Percentiles rank a stretch among this genome's conserved stretches.
Evolutionary conservation across 1,140 invertebrate species (phyloP).

Genomic region (Tenebrio molitor): DNA sequence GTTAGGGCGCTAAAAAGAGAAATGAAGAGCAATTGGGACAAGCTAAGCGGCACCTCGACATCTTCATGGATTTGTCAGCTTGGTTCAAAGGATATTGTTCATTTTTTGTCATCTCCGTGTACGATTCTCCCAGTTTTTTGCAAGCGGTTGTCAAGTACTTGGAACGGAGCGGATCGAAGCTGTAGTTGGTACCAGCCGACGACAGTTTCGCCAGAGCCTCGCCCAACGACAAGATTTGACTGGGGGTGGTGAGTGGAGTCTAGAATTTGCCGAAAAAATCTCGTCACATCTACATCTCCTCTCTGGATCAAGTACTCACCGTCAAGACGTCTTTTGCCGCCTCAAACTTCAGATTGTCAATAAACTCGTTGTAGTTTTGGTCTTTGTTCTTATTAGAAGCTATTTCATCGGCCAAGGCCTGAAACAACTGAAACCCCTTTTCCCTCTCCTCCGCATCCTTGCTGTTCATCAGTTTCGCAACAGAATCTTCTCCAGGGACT

Average conservation of each 20-base stretch:
- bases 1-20: no score
- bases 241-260: neutral
- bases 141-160: neutral
- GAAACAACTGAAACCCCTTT: no score
- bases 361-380: neutral
- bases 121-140: neutral
- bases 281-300: neutral
- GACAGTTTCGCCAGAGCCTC: neutral
- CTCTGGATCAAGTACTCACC: neutral
- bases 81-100: neutral
- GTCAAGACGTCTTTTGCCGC: neutral
- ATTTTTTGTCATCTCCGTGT: neutral
- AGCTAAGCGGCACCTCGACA: no score
- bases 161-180: neutral
- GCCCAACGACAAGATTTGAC: neutral
- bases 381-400: neutral
- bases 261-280: neutral
- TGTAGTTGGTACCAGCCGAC: no score
- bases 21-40: no score
- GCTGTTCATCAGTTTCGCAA: neutral
- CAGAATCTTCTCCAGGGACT: no score
- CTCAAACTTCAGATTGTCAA: neutral
- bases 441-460: neutral
- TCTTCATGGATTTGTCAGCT: neutral
- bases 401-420: neutral